These are phyloP conservation scores for Teleogryllus occipitalis DNA, from an alignment of 1,140 invertebrate genomes.

Conservation along the genomic window DNA sequence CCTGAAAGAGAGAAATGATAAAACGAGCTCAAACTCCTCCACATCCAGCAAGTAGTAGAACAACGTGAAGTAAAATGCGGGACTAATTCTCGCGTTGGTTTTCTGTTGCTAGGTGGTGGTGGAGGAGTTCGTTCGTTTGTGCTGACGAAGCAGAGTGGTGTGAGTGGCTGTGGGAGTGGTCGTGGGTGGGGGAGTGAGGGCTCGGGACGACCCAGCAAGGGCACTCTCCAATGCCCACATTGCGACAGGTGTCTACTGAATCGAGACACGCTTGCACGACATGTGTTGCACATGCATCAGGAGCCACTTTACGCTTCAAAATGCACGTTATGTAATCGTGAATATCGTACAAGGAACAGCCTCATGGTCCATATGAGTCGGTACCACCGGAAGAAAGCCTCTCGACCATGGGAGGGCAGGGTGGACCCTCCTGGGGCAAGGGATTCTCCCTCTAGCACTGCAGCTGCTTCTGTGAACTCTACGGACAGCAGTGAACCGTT, in stretches of 20 bases:
- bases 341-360: slow-evolving; percentile 20
- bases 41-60: neutral
- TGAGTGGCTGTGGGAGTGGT: slow-evolving; percentile 9
- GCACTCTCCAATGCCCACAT: slow-evolving; percentile 17
- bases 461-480: neutral
- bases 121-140: slow-evolving; percentile 12
- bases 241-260: slow-evolving; percentile 19
- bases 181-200: slow-evolving; percentile 16
- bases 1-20: no score
- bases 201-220: slow-evolving; percentile 19
- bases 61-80: neutral
- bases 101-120: slow-evolving; percentile 19
- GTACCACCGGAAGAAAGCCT: slow-evolving; percentile 18
- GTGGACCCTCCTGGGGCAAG: neutral
- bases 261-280: slow-evolving; percentile 17
- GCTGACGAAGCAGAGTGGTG: slow-evolving; percentile 12
- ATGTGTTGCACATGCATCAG: slow-evolving; percentile 20
- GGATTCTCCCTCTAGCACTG: neutral
- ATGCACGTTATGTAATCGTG: slow-evolving; percentile 18
- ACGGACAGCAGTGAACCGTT: neutral
- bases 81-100: slow-evolving; percentile 13
- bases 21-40: neutral
- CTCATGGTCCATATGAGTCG: slow-evolving; percentile 20
- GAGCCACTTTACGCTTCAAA: slow-evolving; percentile 17
- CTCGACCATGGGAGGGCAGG: slow-evolving; percentile 7